Base-by-base conservation (phyloP, 2,797 vertebrate species). In the Intellagama lesueurii region DNA sequence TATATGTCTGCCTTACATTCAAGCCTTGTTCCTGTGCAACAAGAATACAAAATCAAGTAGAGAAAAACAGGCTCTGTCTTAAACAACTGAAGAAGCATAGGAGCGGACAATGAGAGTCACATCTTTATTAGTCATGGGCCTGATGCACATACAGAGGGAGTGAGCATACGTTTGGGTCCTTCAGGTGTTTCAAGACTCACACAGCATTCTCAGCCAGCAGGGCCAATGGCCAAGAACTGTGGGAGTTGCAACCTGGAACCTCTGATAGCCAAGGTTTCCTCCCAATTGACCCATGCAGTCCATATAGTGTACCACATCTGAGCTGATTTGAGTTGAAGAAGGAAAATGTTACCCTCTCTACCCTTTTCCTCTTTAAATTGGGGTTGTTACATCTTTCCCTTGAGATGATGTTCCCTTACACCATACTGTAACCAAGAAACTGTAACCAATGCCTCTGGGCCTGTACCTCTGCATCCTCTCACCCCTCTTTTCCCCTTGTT, bases 291-390 rank as follows among this genome's bases (percentile, higher is more conserved):
- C 17, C 26, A 2, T 17, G 24, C 40, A 87, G 69, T 69, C 89
- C 8, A 1, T 66, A 7, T 16, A 78, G 49, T 88, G 70, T 92
- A 93, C 72, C 35, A 52, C 91, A 87, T 72, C 88, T 52, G 75
- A 49, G 26, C 22, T 32, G 73, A 76, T 47, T 26, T 68, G 40
- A 79, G 66, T 44, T 7, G 66, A 19, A 40, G 44, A n/a, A 73
- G 22, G 28, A 68, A 2, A 19, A 16, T 2, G 40, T 49, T 70
- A 56, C 0, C 28, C 80, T 35, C 16, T 32, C 28, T 70, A 7
- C 16, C 7, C 81, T 84, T 84, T 84, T 22, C 83, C n/a, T 30
- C 49, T 87, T 72, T 35, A 81, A 40, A 22, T 82, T 22, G 24
- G 35, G 28, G 40, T 60, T 81, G 68, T 72, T 35, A 64, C 32